Conservation (phyloP, 2,797 vertebrate species). For the Anguilla obscura region DNA sequence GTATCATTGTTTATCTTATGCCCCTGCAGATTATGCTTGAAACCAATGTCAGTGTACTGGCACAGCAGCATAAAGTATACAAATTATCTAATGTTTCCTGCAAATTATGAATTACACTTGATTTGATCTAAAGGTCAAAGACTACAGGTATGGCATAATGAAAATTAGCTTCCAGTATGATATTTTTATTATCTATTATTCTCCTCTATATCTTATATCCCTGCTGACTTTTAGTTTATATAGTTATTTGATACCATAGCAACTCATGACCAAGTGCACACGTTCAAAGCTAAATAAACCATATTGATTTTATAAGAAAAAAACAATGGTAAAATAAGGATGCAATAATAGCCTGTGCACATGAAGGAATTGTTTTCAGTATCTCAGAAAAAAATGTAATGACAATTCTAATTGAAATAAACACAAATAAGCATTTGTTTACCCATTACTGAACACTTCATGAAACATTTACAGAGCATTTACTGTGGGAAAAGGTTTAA, state of each 20-base stretch:
- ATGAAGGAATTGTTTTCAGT: background rate
- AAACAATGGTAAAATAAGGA: background rate
- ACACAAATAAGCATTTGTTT: background rate
- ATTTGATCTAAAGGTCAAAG: constrained; percentile 1
- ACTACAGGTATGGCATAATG: background rate
- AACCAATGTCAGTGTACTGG: constrained; percentile 35
- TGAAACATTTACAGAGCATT: too few relatives aligned
- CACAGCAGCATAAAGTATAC: background rate
- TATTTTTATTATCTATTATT: background rate
- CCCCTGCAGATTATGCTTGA: background rate
- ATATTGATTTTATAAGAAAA: constrained; percentile 24
- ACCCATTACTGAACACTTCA: too few relatives aligned
- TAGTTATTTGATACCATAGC: constrained; percentile 43
- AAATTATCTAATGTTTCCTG: background rate
- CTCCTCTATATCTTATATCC: constrained; percentile 5
- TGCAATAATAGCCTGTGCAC: background rate
- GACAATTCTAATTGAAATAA: background rate
- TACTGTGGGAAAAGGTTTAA: too few relatives aligned
- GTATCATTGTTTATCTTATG: constrained; percentile 30
- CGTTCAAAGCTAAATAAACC: constrained; percentile 53
- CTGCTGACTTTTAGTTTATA: constrained; percentile 34
- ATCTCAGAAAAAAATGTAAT: background rate
- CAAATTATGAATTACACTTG: background rate
- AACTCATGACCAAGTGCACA: constrained; percentile 49
- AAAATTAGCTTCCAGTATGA: background rate